Base-by-base conservation (phyloP, 2,797 vertebrate genomes). In the Coregonus sp. region DNA sequence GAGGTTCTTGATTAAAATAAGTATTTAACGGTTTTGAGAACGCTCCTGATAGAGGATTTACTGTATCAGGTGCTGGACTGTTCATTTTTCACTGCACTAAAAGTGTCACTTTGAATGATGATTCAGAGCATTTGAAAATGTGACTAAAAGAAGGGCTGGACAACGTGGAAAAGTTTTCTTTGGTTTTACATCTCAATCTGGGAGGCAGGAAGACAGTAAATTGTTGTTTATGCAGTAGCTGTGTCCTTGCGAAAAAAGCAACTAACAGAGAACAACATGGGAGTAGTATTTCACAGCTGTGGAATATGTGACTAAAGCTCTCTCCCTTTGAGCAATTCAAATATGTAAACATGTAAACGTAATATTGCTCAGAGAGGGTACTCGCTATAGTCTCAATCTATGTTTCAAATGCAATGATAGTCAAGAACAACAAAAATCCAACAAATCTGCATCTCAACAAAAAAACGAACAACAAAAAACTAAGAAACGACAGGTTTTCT, bases 51-150 rank as follows among this genome's bases (percentile, higher is more conserved):
- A 7, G 4, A 74, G 56, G 40, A 33, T 78, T 78, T 66, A 67
- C 61, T 35, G 69, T 18, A 18, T 29, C 11, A 35, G 33, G 9
- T 72, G 70, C 50, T 18, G 50, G 63, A 75, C 68, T 29, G 59
- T 67, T 76, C 59, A 6, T 74, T 73, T 80, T 12, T 59, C 12
- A 33, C 63, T 12, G 47, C 59, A 74, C 2, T 77, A 18, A 74
- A 80, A 70, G 29, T 3, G 47, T 79, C 72, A 59, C 37, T 74
- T 18, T 78, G 70, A 84, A 77, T 59, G 50, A 76, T 67, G 65
- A 72, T 59, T 12, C n/a, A 5, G 25, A 52, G 40, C 12, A 11
- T 71, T 72, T 51, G 20, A 40, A 54, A 68, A 70, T 75, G 65
- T 11, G 47, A 59, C 5, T 18, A 61, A 40, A 2, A 37, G 11